Evolutionary conservation across 1,140 invertebrate species (phyloP), one percentile per base, ranked within the genome.

Genomic region (Formica selysi): DNA sequence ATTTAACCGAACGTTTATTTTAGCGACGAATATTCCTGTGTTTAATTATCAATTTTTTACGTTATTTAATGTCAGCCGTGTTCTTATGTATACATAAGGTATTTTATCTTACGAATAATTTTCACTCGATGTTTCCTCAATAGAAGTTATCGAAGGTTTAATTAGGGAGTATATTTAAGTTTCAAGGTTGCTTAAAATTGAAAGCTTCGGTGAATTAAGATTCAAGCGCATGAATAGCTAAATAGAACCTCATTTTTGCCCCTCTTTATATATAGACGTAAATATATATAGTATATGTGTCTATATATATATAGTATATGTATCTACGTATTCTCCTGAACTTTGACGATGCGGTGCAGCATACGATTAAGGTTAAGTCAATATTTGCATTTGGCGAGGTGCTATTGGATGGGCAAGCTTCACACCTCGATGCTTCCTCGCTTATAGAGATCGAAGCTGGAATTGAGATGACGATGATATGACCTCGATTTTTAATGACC

Each of bases 351-450:
- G n/a, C 65, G 41, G 65, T 61, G 59, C 11, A 22, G 38, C 26
- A 59, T 54, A 73, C 81, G 87, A 92, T 92, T 91, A 91, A 92
- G 90, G 90, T 90, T 90, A 91, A 62, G 86, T 86, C 76, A 91
- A 92, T 91, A 91, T 92, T 92, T 92, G 91, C 87, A 85, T 85
- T 86, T 62, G 64, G 26, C 54, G 41, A 68, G 48, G 61, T 48
- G 64, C 67, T 26, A 64, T 74, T 62, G 19, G 41, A 70, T 85
- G 59, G 85, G 61, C 68, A 85, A 67, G 54, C 38, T 59, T 70
- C 48, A 29, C 65, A 32, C 54, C 22, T 54, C 71, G 64, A 51
- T 67, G 57, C 73, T 29, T 26, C 6, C 6, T 16, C 44, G 29
- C 11, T 32, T 26, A 32, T 32, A 64, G 86, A 64, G 86, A 73